Base-by-base conservation (phyloP, 2,113 vertebrate genomes). In the Stegostoma tigrinum region DNA sequence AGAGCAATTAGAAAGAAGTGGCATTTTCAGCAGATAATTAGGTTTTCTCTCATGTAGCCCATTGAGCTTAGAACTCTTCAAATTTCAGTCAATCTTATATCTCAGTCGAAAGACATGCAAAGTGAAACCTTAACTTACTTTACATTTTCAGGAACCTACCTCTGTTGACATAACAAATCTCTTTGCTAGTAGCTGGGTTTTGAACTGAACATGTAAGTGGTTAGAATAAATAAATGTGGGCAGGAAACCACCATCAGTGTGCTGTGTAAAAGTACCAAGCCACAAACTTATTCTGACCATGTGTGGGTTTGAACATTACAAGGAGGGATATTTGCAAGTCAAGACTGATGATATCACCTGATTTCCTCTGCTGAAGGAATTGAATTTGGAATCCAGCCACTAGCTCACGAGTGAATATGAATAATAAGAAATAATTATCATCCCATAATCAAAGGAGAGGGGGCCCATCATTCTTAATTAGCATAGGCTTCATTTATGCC, bases 201-300 rank as follows among this genome's bases (percentile, higher is more conserved):
- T 97, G 97, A 98, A 98, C 97, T 97, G 97, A 97, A 97, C 97
- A 98, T 98, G 98, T 98, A 98, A 97, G 97, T 97, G 97, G 98
- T 98, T 97, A 97, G 96, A 97, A 98, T 97, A 97, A 97, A 97
- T 97, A 96, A 96, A 97, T 98, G 98, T 98, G 97, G 97, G 97
- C 97, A 96, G 95, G 96, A 95, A 91, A 42, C 12, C 45, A 72
- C 24, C 3, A 23, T 45, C 42, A 45, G 17, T 38, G 67, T 17
- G 67, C 12, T 95, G 24, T 45, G 27, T 52, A 95, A 72, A 48
- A 52, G 38, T 68, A 72, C 38, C 45, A 27, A 23, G 24, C 27
- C 72, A 52, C 34, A 27, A 72, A 3, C 68, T 67, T 66, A 67
- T 93, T 52, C 68, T 52, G 91, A 3, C 66, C 10, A 61, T 61